These are phyloP conservation scores for Okapia johnstoni DNA, from an alignment of 2,113 vertebrate genomes.

Conservation along the genomic window DNA sequence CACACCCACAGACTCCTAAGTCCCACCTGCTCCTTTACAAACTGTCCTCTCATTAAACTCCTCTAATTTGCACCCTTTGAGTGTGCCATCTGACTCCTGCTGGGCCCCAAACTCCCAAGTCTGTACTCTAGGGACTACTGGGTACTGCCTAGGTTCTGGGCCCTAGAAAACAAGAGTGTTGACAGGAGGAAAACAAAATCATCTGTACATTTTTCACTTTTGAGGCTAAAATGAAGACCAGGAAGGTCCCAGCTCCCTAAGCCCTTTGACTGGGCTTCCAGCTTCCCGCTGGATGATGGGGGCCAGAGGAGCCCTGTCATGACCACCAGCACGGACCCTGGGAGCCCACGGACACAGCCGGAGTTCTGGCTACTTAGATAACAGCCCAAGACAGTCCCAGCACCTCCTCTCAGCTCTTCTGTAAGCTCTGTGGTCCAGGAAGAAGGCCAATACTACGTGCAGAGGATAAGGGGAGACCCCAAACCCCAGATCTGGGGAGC, in stretches of 20 bases:
- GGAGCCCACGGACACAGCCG: not conserved
- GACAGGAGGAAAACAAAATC: not conserved
- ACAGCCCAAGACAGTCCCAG: not conserved
- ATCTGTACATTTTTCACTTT: not conserved
- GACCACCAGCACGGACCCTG: not conserved
- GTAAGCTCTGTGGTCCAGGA: not conserved
- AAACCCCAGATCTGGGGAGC: not conserved
- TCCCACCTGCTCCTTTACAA: not conserved
- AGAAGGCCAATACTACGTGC: rapidly evolving
- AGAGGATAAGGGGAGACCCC: not conserved
- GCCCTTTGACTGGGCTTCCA: not conserved
- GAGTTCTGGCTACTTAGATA: not conserved
- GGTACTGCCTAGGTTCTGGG: no score
- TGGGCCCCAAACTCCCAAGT: not conserved
- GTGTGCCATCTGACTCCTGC: not conserved
- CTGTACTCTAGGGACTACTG: rapidly evolving
- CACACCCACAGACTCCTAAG: not conserved
- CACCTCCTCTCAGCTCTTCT: not conserved
- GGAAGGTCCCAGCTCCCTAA: not conserved
- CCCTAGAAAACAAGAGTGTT: not conserved
- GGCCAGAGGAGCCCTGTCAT: not conserved
- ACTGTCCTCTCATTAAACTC: not conserved
- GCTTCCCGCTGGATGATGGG: not conserved
- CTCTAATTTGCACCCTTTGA: not conserved
- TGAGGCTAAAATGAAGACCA: not conserved